These are phyloP conservation scores for Spisula subtruncata DNA, from an alignment of 2,888 invertebrate species.

Conservation along the genomic window DNA sequence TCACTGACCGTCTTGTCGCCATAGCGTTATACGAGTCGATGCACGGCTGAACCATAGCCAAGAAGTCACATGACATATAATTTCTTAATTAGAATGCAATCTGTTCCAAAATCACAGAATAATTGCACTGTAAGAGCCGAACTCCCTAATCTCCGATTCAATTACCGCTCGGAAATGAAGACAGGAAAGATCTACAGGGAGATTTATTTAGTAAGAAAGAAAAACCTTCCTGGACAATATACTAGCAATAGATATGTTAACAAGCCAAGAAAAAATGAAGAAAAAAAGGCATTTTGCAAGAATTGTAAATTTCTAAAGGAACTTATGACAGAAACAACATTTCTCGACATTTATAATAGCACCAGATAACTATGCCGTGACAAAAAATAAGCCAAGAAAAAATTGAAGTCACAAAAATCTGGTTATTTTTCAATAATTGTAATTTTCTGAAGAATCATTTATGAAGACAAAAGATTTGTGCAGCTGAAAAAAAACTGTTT, in stretches of 20 bases:
- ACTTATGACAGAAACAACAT: no score
- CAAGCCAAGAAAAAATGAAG: no score
- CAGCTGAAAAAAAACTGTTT: neutral
- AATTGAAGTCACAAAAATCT: neutral
- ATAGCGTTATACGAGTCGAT: neutral
- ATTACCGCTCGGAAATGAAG: slow-evolving; percentile 3
- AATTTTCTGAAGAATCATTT: neutral
- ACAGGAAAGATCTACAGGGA: neutral
- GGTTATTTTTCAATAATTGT: neutral
- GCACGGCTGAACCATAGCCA: neutral
- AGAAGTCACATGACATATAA: neutral
- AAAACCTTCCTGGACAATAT: neutral
- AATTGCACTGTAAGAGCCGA: neutral
- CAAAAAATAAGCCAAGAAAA: no score
- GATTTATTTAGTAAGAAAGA: neutral
- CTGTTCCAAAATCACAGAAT: neutral
- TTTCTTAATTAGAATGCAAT: neutral
- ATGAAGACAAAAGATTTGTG: neutral
- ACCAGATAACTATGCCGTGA: no score
- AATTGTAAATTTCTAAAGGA: no score
- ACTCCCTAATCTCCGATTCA: slow-evolving; percentile 1
- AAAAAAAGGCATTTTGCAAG: no score
- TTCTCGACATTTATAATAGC: no score
- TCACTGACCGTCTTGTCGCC: neutral
- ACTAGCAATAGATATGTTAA: neutral